These are phyloP conservation scores for Tetramorium simillimum DNA, from an alignment of 1,140 invertebrate genomes.

Conservation along the genomic window DNA sequence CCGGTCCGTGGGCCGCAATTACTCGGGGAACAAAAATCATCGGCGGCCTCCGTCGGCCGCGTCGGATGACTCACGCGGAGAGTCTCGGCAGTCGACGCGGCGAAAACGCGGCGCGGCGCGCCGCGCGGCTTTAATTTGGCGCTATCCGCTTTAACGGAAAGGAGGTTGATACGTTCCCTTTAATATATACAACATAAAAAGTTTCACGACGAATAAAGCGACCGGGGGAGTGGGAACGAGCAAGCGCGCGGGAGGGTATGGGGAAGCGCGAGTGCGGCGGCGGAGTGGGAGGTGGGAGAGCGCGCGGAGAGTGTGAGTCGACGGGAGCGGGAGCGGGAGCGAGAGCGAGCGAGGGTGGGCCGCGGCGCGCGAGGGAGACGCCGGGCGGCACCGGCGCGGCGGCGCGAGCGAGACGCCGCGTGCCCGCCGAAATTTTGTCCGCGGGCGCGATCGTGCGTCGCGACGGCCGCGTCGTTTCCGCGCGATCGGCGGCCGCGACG, in stretches of 20 bases:
- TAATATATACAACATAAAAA: conserved; percentile 85
- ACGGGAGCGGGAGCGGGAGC: background rate
- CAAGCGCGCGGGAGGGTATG: conserved; percentile 48
- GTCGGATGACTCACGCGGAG: background rate
- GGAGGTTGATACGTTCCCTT: conserved; percentile 82
- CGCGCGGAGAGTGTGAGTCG: conserved; percentile 70
- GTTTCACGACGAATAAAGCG: conserved; percentile 84
- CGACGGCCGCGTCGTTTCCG: background rate
- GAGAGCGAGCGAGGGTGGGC: conserved; percentile 44
- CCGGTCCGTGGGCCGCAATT: background rate
- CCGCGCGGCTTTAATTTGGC: conserved; percentile 77
- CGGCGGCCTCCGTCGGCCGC: background rate
- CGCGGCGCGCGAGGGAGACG: conserved; percentile 44
- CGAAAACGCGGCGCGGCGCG: background rate
- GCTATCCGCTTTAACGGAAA: conserved; percentile 81
- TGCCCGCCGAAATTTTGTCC: conserved; percentile 55
- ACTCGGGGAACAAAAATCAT: background rate
- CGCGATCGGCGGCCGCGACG: background rate
- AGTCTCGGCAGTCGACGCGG: no score
- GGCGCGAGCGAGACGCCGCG: conserved; percentile 25
- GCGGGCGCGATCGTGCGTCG: background rate
- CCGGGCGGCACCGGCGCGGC: conserved; percentile 4
- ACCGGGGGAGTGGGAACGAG: conserved; percentile 65
- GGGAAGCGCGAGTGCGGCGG: conserved; percentile 69
- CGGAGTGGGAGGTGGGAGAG: conserved; percentile 68